Evolutionary conservation across 2,888 invertebrate genomes (phyloP).

Genomic region (Tetranychus piercei): DNA sequence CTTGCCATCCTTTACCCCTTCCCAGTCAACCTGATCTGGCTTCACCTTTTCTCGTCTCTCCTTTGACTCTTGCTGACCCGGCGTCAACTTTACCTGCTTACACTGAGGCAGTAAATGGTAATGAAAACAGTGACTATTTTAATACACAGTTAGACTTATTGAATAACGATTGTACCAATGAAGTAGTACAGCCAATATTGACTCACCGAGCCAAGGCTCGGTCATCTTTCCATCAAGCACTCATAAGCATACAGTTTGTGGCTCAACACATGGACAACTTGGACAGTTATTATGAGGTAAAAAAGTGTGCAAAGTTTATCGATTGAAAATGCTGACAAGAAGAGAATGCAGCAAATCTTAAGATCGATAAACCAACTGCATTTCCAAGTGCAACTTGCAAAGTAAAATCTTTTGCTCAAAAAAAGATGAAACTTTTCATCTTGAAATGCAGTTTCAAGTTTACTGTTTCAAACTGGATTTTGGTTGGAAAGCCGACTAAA

Average conservation of each 20-base stretch:
- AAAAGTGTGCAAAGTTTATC: slow-evolving; percentile 29
- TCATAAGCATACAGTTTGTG: slow-evolving; percentile 78
- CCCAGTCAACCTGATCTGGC: neutral
- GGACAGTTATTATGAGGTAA: slow-evolving; percentile 80
- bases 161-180: neutral
- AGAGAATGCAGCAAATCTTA: too few species aligned
- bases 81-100: neutral
- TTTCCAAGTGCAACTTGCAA: too few species aligned
- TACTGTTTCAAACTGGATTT: too few species aligned
- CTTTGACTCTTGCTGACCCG: neutral
- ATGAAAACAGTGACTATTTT: neutral
- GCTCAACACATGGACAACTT: slow-evolving; percentile 87
- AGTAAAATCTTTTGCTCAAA: too few species aligned
- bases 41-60: neutral
- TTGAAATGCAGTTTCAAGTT: too few species aligned
- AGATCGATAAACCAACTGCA: too few species aligned
- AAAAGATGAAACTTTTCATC: too few species aligned
- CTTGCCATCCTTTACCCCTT: neutral
- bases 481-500: too few species aligned
- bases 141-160: neutral
- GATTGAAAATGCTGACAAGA: too few species aligned
- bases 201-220: neutral
- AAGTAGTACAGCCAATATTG: neutral
- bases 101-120: neutral
- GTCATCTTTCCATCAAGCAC: slow-evolving; percentile 51